phyloP scores from a whole-genome alignment of 2,797 vertebrate species.

The Pantherophis alleghaniensis region DNA sequence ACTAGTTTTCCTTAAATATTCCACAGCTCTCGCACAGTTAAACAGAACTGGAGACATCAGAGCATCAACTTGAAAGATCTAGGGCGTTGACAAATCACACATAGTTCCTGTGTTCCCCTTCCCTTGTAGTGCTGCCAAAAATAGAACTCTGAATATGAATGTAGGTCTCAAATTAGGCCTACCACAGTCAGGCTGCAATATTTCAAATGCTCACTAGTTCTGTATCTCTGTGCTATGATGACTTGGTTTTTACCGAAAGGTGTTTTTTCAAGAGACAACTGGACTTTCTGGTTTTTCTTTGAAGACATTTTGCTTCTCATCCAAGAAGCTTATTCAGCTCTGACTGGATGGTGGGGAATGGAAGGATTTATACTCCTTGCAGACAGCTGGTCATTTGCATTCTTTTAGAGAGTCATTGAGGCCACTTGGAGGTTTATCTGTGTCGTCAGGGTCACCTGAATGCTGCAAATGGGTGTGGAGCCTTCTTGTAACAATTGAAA shows the following conservation, averaged over 20 bases:
- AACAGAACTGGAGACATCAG: not conserved
- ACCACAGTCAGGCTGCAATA: not conserved
- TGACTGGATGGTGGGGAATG: too few relatives aligned
- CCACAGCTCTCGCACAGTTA: not conserved
- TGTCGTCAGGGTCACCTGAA: too few relatives aligned
- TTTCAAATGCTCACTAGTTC: not conserved
- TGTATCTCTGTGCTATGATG: not conserved
- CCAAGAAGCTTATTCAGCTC: too few relatives aligned
- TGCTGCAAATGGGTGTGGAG: too few relatives aligned
- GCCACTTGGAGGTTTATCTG: too few relatives aligned
- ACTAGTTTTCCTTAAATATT: not conserved
- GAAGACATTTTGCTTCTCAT: too few relatives aligned
- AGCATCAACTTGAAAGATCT: not conserved
- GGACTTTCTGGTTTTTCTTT: too few relatives aligned
- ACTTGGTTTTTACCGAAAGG: not conserved
- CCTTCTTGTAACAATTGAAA: too few relatives aligned
- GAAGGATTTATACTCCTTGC: too few relatives aligned
- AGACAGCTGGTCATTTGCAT: too few relatives aligned
- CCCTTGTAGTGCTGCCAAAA: not conserved
- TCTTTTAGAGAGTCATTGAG: too few relatives aligned
- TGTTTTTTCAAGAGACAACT: too few relatives aligned
- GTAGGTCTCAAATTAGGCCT: not conserved
- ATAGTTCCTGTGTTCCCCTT: not conserved
- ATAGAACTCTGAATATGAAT: not conserved
- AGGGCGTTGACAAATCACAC: not conserved